Evolutionary conservation across 2,113 vertebrate genomes (phyloP), one percentile per base, ranked within the genome.

Genomic region (Poicephalus meyeri): DNA sequence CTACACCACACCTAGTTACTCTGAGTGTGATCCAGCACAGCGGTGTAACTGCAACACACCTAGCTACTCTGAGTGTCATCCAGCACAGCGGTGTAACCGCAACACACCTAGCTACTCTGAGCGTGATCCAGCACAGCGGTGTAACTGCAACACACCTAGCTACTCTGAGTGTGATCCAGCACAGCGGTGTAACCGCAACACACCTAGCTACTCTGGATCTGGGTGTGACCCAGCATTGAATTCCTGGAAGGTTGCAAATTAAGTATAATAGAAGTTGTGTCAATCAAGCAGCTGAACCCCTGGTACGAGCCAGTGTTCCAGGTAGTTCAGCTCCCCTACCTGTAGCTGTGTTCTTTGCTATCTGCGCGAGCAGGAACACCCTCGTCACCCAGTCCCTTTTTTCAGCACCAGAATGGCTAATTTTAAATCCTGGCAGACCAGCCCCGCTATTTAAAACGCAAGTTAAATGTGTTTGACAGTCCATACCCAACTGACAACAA

Each of bases 381-480:
- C 46, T 24, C 5, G 72, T 31, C 33, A 33, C 63, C 60, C 61
- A 19, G 15, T 10, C 55, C 9, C 44, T 37, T 88, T 13, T 69
- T 52, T 41, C 82, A 20, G 66, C 49, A 42, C 16, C 23, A 60
- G 42, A 71, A 41, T 3, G 12, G 13, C 29, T 25, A 26, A 58
- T 35, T 84, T 80, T 73, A 79, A 64, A 63, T 74, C 53, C 64
- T 31, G 79, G 55, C 70, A 93, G 80, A 49, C 86, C 44, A 93
- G 52, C 74, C 84, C 60, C 0, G 3, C 72, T 92, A 84, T 63
- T 91, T 76, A 91, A 92, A 83, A 44, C 0, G 0, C 79, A 82
- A 81, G 88, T 63, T 90, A 79, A 94, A 80, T 94, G 85, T 65
- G 82, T 88, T 63, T 79, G 73, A 79, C 74, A 77, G 91, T 70